Evolutionary conservation across 2,113 vertebrate species (phyloP), one percentile per base, ranked within the genome.

Genomic region (Aspiorhynchus laticeps): DNA sequence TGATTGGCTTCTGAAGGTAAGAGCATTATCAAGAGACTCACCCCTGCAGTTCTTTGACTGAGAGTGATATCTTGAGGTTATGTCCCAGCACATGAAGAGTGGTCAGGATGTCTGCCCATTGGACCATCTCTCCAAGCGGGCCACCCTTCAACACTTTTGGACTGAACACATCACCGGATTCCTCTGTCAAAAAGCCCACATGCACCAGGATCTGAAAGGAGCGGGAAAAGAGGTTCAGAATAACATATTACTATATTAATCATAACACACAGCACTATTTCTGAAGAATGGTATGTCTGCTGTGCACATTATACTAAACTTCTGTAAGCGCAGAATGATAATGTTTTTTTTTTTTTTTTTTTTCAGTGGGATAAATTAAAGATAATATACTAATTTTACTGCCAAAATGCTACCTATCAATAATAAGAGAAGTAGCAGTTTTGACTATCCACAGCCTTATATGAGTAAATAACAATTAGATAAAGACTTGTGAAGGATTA

Each of bases 111-210:
- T 99, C 98, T 0, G 98, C 98, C 98, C 98, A 99, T 90, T 99
- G 98, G 90, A 99, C 98, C 98, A 99, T 98, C 96, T 99, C 98
- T 0, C 98, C 98, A 90, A 99, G 92, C 0, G 98, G 98, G 1
- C 98, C 98, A 0, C 98, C 98, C 88, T 99, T 99, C 91, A 98
- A 95, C 88, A 99, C 98, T 87, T 97, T 95, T 0, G 97, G 97
- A 81, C 98, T 99, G 95, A 99, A 99, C 41, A 99, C 97, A 0
- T 99, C 98, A n/a, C 98, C 98, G 0, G 98, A 98, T 93, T 99
- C 98, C 93, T 99, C 98, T 0, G 98, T 99, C 94, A 99, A 95
- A 92, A 99, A 99, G 87, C 98, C 98, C 0, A 99, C 96, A 1
- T 99, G 98, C 80, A 99, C 93, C 4, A 99, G 92, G 90, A 99